Conservation (phyloP, 2,113 vertebrate genomes). For the Nerophis ophidion region DNA sequence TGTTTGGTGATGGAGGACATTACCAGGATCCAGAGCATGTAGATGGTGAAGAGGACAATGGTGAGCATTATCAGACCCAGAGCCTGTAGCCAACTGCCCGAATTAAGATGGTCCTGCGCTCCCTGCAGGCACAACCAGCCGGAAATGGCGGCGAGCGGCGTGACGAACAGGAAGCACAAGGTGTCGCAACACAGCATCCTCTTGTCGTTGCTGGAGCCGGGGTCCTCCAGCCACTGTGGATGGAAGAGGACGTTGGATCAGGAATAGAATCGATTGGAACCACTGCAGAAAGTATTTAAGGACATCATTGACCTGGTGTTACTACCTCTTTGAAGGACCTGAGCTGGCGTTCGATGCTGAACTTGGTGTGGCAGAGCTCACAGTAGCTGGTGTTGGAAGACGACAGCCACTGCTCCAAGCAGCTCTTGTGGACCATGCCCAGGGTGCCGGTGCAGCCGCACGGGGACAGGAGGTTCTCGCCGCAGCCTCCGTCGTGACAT, state of each 20-base stretch:
- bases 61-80: constrained; percentile 93
- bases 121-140: constrained; percentile 93
- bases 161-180: constrained; percentile 95
- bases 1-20: neutral
- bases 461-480: constrained; percentile 84
- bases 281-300: constrained; percentile 7
- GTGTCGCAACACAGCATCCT: constrained; percentile 92
- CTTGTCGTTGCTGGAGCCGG: constrained; percentile 88
- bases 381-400: constrained; percentile 98
- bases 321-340: constrained; percentile 94
- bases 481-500: constrained; percentile 86
- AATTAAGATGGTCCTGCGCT: constrained; percentile 89
- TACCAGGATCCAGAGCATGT: constrained; percentile 95
- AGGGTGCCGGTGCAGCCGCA: constrained; percentile 91
- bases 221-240: constrained; percentile 88
- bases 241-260: neutral
- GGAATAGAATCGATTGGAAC: neutral
- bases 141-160: constrained; percentile 87
- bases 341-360: constrained; percentile 86
- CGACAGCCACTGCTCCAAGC: constrained; percentile 93
- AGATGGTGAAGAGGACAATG: constrained; percentile 96
- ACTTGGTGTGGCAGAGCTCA: constrained; percentile 94
- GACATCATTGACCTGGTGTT: constrained; percentile 49
- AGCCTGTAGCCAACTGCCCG: constrained; percentile 90
- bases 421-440: constrained; percentile 93